phyloP scores from a whole-genome alignment of 2,113 vertebrate genomes.

The Callospermophilus lateralis region DNA sequence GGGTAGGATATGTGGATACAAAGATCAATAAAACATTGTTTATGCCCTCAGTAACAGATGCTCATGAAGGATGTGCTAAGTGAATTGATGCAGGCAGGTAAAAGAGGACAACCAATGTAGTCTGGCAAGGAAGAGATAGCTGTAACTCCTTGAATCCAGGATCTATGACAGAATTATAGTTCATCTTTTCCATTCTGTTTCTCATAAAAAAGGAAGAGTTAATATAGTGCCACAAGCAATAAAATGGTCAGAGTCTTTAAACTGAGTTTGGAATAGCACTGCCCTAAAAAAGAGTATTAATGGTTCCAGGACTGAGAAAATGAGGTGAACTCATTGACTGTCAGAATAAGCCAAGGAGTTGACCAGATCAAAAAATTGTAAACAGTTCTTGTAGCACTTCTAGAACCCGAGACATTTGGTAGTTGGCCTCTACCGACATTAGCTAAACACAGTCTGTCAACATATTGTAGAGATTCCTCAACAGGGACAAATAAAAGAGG shows the following conservation, averaged over 20 bases:
- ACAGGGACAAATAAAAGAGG: neutral
- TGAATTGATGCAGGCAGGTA: neutral
- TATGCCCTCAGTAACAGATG: neutral
- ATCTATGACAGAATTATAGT: constrained; percentile 17
- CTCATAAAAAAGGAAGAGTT: constrained; percentile 27
- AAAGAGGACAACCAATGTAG: neutral
- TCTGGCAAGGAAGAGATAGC: constrained; percentile 16
- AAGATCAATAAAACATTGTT: neutral
- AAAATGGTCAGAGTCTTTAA: neutral
- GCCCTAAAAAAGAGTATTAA: neutral
- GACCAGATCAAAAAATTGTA: neutral
- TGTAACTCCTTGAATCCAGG: neutral
- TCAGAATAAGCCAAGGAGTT: neutral
- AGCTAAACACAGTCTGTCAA: neutral
- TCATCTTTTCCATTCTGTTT: constrained; percentile 1
- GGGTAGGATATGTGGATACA: neutral
- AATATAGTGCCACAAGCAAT: constrained; percentile 16
- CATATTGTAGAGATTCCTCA: neutral
- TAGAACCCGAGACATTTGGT: neutral
- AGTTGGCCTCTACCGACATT: neutral
- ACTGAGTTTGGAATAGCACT: constrained; percentile 6
- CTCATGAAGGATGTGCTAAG: neutral
- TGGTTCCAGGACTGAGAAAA: constrained; percentile 28
- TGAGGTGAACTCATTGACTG: neutral
- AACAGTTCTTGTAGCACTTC: neutral